phyloP scores from a whole-genome alignment of 2,113 vertebrate genomes.

The Notarius quadriscutis region DNA sequence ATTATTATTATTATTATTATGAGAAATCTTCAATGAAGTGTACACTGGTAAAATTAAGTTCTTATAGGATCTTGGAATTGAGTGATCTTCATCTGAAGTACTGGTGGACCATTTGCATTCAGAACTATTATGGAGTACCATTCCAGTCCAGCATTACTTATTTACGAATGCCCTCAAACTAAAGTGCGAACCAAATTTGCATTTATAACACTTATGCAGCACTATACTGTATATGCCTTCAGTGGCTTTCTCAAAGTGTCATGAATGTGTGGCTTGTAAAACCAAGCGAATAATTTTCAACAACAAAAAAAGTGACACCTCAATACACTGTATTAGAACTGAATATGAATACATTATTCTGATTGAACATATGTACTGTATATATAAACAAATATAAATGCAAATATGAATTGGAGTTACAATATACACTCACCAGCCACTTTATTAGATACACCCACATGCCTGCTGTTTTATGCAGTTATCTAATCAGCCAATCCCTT shows the following conservation, averaged over 20 bases:
- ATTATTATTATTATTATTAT: too few relatives aligned
- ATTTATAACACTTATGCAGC: conserved; percentile 16
- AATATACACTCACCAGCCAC: too few relatives aligned
- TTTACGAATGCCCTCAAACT: conserved; percentile 19
- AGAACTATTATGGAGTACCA: conserved; percentile 5
- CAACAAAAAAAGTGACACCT: not conserved
- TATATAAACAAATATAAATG: not conserved
- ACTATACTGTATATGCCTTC: not conserved
- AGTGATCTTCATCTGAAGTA: not conserved
- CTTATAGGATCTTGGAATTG: not conserved
- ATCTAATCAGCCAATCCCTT: too few relatives aligned
- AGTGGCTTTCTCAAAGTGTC: not conserved
- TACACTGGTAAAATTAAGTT: not conserved
- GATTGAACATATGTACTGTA: not conserved
- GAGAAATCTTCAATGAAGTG: not conserved
- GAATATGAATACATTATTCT: not conserved
- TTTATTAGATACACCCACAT: too few relatives aligned
- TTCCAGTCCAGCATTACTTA: conserved; percentile 16
- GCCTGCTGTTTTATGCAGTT: too few relatives aligned
- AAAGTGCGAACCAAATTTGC: conserved; percentile 7
- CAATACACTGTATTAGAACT: not conserved
- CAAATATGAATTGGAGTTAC: not conserved
- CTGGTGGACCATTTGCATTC: not conserved
- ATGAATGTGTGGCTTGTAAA: not conserved
- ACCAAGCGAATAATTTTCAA: not conserved